A percentile compares a stretch with the other conserved stretches of the same genome.
These are phyloP conservation scores for Lucinisca nassula DNA, from an alignment of 2,888 invertebrate species.

Conservation along the genomic window DNA sequence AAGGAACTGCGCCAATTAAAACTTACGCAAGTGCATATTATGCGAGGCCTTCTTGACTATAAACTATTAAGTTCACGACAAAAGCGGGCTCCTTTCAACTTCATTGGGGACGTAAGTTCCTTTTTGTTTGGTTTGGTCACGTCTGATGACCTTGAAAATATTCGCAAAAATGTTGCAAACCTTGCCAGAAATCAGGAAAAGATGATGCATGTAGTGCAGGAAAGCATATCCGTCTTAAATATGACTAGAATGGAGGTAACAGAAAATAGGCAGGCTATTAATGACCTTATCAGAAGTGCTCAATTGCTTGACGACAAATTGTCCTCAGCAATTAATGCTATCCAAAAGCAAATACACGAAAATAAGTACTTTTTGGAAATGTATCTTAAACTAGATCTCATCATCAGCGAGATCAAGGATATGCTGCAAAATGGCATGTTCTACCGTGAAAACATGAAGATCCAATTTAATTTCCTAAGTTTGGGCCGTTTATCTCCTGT, in stretches of 20 bases:
- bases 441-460: slow-evolving; percentile 17
- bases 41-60: background rate
- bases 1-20: background rate
- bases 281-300: slow-evolving; percentile 9
- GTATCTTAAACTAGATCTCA: slow-evolving; percentile 25
- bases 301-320: slow-evolving; percentile 15
- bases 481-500: background rate
- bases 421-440: background rate
- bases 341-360: slow-evolving; percentile 6
- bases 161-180: slow-evolving; percentile 21
- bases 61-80: background rate
- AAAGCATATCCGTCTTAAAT: slow-evolving; percentile 28
- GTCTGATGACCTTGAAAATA: slow-evolving; percentile 21
- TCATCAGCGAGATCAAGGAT: slow-evolving; percentile 1
- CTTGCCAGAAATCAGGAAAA: slow-evolving; percentile 37
- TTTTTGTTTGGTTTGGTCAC: slow-evolving; percentile 35
- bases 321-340: background rate
- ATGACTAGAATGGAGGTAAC: slow-evolving; percentile 28
- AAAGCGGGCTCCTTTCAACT: slow-evolving; percentile 18
- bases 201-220: slow-evolving; percentile 24
- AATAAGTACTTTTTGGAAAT: slow-evolving; percentile 23
- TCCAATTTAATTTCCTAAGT: slow-evolving; percentile 14
- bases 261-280: slow-evolving; percentile 28
- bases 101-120: slow-evolving; percentile 20
- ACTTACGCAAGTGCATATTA: background rate